Evolutionary conservation across 2,113 vertebrate genomes (phyloP), one percentile per base, ranked within the genome.

Genomic region (Chroicocephalus ridibundus): DNA sequence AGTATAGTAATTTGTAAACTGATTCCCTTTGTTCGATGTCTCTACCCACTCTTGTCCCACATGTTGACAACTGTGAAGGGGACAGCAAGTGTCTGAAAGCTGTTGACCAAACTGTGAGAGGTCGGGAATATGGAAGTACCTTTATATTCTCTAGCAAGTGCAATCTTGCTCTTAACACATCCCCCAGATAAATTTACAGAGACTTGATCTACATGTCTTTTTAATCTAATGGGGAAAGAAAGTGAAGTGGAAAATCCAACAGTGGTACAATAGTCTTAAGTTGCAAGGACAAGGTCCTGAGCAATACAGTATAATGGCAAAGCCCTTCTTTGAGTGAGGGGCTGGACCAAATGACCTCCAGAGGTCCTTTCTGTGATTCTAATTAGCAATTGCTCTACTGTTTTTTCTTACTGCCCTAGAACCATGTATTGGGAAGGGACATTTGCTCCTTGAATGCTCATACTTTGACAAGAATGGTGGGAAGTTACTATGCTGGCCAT

Each of bases 31-130:
- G 9, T 80, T 68, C 15, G 21, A 13, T 54, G 8, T 62, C 74
- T 68, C 31, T 32, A 82, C 4, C 2, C 9, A 15, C 13, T 70
- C 38, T 70, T 82, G 21, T 64, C 51, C 22, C 29, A 54, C 11
- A 31, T 22, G 21, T 12, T 2, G 2, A 68, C 5, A 38, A 16
- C 1, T 1, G 3, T 54, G 55, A 88, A 46, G 7, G 9, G 6
- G 21, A 77, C 4, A 66, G 22, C 0, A 1, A 80, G 5, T 51
- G 9, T 52, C 26, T 47, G 60, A 88, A 74, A 65, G n/a, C 13
- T 83, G 20, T 32, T 86, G 46, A 55, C 29, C 8, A 44, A 84
- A 42, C 15, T 31, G 9, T 40, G 47, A 4, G 5, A 55, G 9
- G 46, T 92, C 49, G 7, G 13, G 31, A 78, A 38, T 66, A 24